Percentiles rank a stretch among this genome's conserved stretches.
These are phyloP conservation scores for Podarcis siculus DNA, from an alignment of 2,797 vertebrate genomes.

Conservation along the genomic window DNA sequence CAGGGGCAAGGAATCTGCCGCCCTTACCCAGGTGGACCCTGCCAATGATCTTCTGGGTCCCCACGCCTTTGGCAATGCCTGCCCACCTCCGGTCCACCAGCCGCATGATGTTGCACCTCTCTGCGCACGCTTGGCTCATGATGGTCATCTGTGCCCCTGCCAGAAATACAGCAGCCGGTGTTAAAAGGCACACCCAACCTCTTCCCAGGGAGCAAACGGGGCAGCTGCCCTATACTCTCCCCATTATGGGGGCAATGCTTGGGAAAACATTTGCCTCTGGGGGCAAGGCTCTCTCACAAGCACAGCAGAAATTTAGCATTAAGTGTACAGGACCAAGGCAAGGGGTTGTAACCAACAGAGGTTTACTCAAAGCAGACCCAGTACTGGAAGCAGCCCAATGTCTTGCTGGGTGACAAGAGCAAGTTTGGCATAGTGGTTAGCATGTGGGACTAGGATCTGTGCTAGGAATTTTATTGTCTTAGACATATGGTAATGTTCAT, in stretches of 20 bases:
- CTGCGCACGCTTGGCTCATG: constrained; percentile 98
- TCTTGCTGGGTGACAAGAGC: neutral
- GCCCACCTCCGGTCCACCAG: constrained; percentile 98
- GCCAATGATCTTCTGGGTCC: constrained; percentile 98
- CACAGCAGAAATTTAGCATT: neutral
- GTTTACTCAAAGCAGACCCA: no score
- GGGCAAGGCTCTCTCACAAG: neutral
- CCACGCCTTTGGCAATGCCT: constrained; percentile 97
- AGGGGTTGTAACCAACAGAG: no score
- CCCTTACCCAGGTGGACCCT: constrained; percentile 93
- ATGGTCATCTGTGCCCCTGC: constrained; percentile 99
- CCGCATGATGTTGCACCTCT: constrained; percentile 98
- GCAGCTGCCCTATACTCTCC: neutral
- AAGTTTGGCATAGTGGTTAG: no score
- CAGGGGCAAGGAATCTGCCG: neutral
- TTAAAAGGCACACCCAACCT: neutral
- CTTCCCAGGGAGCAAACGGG: neutral
- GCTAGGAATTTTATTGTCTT: no score
- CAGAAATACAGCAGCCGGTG: neutral
- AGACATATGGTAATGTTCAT: no score
- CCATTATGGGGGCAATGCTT: neutral
- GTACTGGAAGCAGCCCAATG: no score
- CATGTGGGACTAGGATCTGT: no score
- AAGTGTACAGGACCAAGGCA: neutral
- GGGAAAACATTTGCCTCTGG: neutral